Percentiles rank a stretch among this genome's conserved stretches.
Evolutionary conservation across 2,888 invertebrate genomes (phyloP).

Genomic region (Cryptocephalus moraei): DNA sequence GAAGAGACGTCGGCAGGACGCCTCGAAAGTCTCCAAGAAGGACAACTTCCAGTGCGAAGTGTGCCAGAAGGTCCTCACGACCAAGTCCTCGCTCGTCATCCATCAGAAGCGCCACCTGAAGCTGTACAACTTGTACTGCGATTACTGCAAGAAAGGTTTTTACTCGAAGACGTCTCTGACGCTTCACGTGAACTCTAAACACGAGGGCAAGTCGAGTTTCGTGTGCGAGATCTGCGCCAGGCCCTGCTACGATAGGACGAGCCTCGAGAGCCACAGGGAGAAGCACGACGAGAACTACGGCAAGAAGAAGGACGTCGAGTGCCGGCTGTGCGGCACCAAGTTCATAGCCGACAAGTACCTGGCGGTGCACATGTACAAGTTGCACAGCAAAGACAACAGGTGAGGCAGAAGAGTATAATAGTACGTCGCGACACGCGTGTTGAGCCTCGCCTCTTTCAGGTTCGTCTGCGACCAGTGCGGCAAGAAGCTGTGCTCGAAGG

Average conservation of each 20-base stretch:
- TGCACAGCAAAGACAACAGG: slow-evolving; percentile 10
- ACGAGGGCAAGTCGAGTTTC: slow-evolving; percentile 19
- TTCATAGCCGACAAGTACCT: slow-evolving; percentile 21
- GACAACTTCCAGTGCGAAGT: slow-evolving; percentile 42
- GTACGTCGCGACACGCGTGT: too few species aligned
- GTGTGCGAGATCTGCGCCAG: slow-evolving; percentile 23
- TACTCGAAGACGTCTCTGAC: slow-evolving; percentile 16
- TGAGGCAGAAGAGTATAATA: too few species aligned
- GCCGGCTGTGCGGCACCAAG: slow-evolving; percentile 18
- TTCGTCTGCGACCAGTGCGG: slow-evolving; percentile 42
- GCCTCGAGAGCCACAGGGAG: slow-evolving; percentile 19
- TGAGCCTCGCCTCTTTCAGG: background rate
- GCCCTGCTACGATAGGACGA: slow-evolving; percentile 21
- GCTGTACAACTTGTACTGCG: slow-evolving; percentile 26
- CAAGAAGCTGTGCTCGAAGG: slow-evolving; percentile 37
- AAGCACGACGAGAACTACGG: slow-evolving; percentile 20
- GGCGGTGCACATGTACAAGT: slow-evolving; percentile 19
- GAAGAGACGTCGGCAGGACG: too few species aligned
- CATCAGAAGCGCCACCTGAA: slow-evolving; percentile 21
- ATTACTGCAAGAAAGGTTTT: slow-evolving; percentile 20
- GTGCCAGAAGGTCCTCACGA: slow-evolving; percentile 45
- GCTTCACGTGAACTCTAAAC: slow-evolving; percentile 19
- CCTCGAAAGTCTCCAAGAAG: too few species aligned
- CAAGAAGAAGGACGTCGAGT: slow-evolving; percentile 17
- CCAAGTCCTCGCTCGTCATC: slow-evolving; percentile 17